These are phyloP conservation scores for Myopa tessellatipennis DNA, from an alignment of 2,888 invertebrate species.

Conservation along the genomic window DNA sequence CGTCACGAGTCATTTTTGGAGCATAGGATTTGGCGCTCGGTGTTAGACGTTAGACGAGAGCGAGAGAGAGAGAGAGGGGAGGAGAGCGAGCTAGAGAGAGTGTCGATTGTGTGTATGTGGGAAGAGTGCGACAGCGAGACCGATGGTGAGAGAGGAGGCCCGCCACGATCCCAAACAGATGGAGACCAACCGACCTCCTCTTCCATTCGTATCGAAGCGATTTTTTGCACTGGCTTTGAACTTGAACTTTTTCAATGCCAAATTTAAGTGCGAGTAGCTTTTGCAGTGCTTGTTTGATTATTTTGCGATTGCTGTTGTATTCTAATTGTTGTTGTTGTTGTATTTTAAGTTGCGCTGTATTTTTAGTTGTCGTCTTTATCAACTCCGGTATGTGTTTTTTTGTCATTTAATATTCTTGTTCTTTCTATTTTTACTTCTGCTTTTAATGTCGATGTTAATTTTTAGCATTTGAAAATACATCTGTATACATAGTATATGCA, in stretches of 20 bases:
- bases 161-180: neutral
- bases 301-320: neutral
- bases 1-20: conserved; percentile 3
- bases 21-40: neutral
- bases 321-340: neutral
- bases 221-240: conserved; percentile 56
- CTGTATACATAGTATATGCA: no score
- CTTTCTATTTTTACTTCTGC: neutral
- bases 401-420: neutral
- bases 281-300: neutral
- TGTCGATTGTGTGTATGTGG: neutral
- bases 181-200: neutral
- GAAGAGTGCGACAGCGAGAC: conserved; percentile 5
- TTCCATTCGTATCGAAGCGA: conserved; percentile 4
- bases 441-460: neutral
- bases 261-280: conserved; percentile 11
- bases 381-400: neutral
- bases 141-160: neutral
- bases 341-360: conserved; percentile 5
- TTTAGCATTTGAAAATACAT: no score
- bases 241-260: conserved; percentile 60
- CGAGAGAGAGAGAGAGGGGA: conserved; percentile 21
- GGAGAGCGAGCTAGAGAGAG: conserved; percentile 11
- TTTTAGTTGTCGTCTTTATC: neutral
- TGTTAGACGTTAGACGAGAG: conserved; percentile 12